phyloP scores from a whole-genome alignment of 2,797 vertebrate genomes.

The Sebastiscus albofasciatus region DNA sequence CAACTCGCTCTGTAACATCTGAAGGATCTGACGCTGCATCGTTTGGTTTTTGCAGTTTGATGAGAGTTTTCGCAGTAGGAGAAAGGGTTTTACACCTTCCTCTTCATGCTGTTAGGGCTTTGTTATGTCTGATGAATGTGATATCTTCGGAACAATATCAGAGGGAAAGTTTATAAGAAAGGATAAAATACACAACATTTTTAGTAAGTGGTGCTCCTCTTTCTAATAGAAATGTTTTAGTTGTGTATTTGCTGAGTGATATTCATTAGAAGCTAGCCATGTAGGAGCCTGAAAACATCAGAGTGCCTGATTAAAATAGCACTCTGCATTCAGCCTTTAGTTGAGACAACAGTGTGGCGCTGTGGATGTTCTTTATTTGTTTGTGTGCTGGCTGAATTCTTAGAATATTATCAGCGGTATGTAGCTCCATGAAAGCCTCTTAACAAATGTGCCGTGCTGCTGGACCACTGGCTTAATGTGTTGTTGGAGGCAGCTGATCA shows the following conservation, averaged over 20 bases:
- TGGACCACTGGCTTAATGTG: conserved; percentile 30
- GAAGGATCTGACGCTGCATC: background rate
- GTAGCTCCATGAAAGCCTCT: conserved; percentile 7
- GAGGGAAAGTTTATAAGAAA: background rate
- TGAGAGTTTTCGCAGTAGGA: background rate
- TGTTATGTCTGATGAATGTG: background rate
- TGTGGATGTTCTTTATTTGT: background rate
- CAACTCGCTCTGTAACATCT: conserved; percentile 18
- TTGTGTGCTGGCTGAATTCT: background rate
- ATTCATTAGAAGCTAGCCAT: background rate
- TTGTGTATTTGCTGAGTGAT: background rate
- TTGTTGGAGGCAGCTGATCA: conserved; percentile 32
- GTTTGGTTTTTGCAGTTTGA: background rate
- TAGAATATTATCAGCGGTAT: background rate
- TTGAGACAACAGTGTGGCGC: background rate
- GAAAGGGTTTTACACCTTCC: background rate
- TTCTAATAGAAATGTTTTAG: background rate
- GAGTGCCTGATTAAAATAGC: background rate
- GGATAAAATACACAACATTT: background rate
- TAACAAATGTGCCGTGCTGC: background rate
- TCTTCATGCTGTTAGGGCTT: background rate
- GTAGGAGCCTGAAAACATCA: conserved; percentile 8
- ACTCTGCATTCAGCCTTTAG: background rate
- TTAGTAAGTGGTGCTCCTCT: background rate
- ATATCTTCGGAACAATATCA: background rate